Conservation (phyloP, 2,797 vertebrate genomes). For the Cuculus canorus region DNA sequence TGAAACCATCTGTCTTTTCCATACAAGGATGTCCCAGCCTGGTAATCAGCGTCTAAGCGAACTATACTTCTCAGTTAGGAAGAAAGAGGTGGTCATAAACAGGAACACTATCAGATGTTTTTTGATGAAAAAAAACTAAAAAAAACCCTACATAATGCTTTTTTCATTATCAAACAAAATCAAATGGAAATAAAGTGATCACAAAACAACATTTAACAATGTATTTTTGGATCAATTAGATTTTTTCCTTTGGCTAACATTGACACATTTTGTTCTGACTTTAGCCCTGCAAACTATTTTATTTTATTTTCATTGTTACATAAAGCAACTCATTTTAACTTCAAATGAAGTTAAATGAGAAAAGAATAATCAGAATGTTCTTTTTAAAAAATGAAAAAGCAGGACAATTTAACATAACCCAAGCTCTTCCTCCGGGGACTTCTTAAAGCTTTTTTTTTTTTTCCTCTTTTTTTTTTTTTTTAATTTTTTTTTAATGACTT, state of each 20-base stretch:
- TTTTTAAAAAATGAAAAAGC: neutral
- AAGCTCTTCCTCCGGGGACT: conserved; percentile 10
- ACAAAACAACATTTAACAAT: neutral
- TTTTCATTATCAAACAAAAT: neutral
- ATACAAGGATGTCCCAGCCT: neutral
- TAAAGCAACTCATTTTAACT: conserved; percentile 31
- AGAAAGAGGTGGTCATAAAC: neutral
- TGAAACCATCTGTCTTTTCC: neutral
- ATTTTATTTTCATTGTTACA: conserved; percentile 16
- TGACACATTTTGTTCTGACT: neutral
- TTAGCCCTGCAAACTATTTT: neutral
- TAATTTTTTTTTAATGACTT: neutral
- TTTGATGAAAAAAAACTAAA: neutral
- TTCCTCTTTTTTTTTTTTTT: no score
- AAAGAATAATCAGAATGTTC: neutral
- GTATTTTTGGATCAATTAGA: neutral
- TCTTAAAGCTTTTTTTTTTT: neutral
- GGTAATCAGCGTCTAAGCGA: neutral
- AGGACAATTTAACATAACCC: neutral
- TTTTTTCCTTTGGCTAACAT: conserved; percentile 20
- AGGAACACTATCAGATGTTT: neutral
- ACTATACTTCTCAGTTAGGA: neutral
- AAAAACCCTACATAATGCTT: neutral
- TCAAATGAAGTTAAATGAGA: conserved; percentile 12
- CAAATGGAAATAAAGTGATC: conserved; percentile 26